Percentiles rank a stretch among this genome's conserved stretches.
Evolutionary conservation across 2,888 invertebrate species (phyloP).

Genomic region (Gisinianus flammeolus): DNA sequence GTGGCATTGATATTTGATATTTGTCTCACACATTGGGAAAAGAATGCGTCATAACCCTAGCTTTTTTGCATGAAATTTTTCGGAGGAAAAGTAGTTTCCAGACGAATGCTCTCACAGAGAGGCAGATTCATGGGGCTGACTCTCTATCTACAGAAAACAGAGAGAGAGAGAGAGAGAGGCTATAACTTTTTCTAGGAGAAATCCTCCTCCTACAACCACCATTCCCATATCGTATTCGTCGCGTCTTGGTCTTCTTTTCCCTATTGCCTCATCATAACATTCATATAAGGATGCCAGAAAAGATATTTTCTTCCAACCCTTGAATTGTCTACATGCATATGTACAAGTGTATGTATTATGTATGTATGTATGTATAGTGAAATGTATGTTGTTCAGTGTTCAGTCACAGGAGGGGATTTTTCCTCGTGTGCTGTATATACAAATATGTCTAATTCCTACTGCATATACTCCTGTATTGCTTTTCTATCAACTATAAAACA

Average conservation of each 20-base stretch:
- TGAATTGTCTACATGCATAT: not conserved
- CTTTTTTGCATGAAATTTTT: constrained; percentile 45
- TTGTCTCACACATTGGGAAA: constrained; percentile 45
- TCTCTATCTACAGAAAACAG: constrained; percentile 44
- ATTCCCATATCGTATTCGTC: constrained; percentile 24
- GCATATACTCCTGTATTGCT: no score
- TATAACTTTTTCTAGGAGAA: constrained; percentile 44
- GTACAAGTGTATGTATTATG: not conserved
- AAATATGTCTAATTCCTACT: no score
- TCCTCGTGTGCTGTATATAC: no score
- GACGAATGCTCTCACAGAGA: constrained; percentile 49
- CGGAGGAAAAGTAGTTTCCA: constrained; percentile 49
- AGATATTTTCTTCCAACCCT: not conserved
- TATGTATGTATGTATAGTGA: not conserved
- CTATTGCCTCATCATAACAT: not conserved
- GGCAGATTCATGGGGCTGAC: constrained; percentile 46
- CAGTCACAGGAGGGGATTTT: not conserved
- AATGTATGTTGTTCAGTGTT: not conserved
- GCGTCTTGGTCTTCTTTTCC: not conserved
- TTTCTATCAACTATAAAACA: no score
- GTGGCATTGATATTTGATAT: constrained; percentile 45
- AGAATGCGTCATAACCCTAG: constrained; percentile 41
- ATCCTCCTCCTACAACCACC: constrained; percentile 28
- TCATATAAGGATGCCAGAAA: constrained; percentile 2
- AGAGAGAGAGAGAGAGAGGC: constrained; percentile 27